A percentile compares a stretch with the other conserved stretches of the same genome.
Conservation (phyloP, 2,113 vertebrate species). For the Picathartes gymnocephalus region DNA sequence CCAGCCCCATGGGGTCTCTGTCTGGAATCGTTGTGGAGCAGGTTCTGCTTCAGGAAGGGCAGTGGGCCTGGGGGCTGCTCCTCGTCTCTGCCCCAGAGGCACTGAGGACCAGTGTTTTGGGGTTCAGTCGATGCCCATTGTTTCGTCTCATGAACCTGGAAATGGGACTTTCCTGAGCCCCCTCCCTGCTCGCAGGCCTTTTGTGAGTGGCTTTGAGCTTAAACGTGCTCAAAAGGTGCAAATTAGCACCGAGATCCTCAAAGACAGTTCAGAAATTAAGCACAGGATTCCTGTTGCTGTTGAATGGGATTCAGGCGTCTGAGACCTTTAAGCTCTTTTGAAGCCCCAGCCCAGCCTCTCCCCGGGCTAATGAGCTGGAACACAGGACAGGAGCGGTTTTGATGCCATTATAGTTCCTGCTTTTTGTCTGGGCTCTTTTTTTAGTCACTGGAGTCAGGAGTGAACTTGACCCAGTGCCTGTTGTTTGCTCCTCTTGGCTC, state of each 20-base stretch:
- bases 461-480: neutral
- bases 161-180: neutral
- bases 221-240: neutral
- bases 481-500: neutral
- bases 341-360: neutral
- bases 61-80: neutral
- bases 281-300: neutral
- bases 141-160: neutral
- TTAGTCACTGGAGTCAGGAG: neutral
- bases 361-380: neutral
- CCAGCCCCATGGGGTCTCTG: neutral
- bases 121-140: neutral
- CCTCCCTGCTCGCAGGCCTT: neutral
- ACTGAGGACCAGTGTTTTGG: neutral
- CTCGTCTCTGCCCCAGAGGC: neutral
- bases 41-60: neutral
- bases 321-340: neutral
- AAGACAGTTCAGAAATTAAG: neutral
- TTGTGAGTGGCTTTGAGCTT: neutral
- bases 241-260: neutral
- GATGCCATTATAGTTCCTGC: neutral
- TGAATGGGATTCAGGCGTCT: neutral
- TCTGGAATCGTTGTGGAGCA: neutral
- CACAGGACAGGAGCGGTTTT: neutral
- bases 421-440: constrained; percentile 26